phyloP scores from a whole-genome alignment of 2,113 vertebrate species.

The Tetrax tetrax region DNA sequence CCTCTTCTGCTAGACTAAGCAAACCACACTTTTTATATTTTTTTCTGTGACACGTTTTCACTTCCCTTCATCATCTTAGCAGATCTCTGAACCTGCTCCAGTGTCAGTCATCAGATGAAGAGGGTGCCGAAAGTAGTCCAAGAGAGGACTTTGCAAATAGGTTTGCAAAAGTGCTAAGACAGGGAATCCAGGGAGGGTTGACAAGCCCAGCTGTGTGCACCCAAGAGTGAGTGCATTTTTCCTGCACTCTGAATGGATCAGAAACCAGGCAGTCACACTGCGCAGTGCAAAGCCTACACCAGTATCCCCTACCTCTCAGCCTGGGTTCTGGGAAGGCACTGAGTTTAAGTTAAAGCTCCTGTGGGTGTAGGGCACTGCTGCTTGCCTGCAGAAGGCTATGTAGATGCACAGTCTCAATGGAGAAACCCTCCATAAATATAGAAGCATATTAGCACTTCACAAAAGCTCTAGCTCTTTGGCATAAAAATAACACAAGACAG shows the following conservation, averaged over 20 bases:
- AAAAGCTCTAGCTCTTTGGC: not conserved
- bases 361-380: not conserved
- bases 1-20: not conserved
- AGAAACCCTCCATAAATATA: not conserved
- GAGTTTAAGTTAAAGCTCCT: not conserved
- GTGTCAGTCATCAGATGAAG: not conserved
- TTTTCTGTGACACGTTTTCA: not conserved
- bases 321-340: not conserved
- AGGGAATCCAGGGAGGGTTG: not conserved
- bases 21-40: not conserved
- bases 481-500: not conserved
- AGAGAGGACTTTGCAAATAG: not conserved
- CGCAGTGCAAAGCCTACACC: fast-evolving
- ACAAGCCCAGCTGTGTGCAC: not conserved
- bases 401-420: not conserved
- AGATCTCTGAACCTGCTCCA: not conserved
- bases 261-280: not conserved
- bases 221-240: not conserved
- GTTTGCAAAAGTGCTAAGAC: not conserved
- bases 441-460: not conserved
- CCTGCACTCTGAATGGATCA: not conserved
- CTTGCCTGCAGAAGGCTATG: not conserved
- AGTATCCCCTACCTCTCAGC: not conserved
- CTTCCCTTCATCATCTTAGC: not conserved
- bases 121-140: not conserved